Conservation (phyloP, 1,140 invertebrate species). For the Aphidius ervi region DNA sequence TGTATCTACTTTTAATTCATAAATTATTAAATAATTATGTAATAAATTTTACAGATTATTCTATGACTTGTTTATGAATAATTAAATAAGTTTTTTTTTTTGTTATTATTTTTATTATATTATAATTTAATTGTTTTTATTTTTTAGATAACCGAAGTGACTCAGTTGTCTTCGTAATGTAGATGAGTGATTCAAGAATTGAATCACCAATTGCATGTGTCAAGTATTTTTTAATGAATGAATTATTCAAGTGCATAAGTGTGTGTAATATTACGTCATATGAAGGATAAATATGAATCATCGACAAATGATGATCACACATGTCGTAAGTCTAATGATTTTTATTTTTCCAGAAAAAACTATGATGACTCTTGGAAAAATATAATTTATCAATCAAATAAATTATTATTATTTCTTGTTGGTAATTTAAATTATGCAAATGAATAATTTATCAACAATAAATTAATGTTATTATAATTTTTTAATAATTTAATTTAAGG, state of each 20-base stretch:
- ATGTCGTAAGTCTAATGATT: neutral
- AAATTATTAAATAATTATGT: too few relatives aligned
- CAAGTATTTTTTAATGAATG: neutral
- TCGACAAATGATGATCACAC: conserved; percentile 16
- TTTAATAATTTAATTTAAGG: too few relatives aligned
- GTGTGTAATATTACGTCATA: neutral
- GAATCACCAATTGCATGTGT: neutral
- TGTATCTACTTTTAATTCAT: too few relatives aligned
- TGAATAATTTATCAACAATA: too few relatives aligned
- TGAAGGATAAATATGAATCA: conserved; percentile 14
- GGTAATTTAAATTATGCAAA: too few relatives aligned
- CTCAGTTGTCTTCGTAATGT: conserved; percentile 5
- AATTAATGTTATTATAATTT: too few relatives aligned
- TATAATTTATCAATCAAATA: too few relatives aligned
- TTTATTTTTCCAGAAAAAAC: conserved; percentile 14
- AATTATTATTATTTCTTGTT: too few relatives aligned
- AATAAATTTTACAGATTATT: too few relatives aligned
- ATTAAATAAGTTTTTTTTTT: too few relatives aligned
- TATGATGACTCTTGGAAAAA: conserved; percentile 2
- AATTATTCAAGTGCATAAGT: neutral
- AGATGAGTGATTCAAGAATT: neutral
- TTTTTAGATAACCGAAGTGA: neutral
- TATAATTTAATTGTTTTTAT: neutral
- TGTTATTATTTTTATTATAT: too few relatives aligned
- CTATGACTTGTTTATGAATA: too few relatives aligned